These are phyloP conservation scores for Pollenia griseotomentosa DNA, from an alignment of 2,888 invertebrate genomes.

Conservation along the genomic window DNA sequence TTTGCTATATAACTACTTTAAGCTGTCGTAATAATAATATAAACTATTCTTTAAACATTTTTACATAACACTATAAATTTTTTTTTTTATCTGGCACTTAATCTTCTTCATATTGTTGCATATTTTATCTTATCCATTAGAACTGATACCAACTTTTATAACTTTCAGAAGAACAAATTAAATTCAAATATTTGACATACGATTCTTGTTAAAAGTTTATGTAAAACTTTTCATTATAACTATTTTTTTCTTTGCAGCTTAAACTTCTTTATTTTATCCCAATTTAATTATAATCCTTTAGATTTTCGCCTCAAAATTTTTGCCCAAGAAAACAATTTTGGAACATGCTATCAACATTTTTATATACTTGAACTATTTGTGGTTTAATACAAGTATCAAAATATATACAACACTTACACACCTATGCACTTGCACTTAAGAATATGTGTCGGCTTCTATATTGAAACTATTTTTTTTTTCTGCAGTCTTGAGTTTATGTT, in stretches of 20 bases:
- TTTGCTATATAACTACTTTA: too few relatives aligned
- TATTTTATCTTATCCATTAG: constrained; percentile 27
- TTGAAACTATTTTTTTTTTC: constrained; percentile 24
- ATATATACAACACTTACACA: not conserved
- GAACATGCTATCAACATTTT: constrained; percentile 55
- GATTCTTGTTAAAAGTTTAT: constrained; percentile 51
- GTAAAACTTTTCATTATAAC: constrained; percentile 42
- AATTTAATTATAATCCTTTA: constrained; percentile 46
- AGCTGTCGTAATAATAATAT: not conserved
- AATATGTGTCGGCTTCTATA: constrained; percentile 7
- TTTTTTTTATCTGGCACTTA: not conserved
- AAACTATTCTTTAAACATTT: not conserved
- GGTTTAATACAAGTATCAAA: constrained; percentile 42
- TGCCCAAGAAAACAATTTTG: constrained; percentile 48
- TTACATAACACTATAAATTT: constrained; percentile 1
- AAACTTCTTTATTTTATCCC: not conserved
- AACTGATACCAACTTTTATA: constrained; percentile 30
- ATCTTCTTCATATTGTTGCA: constrained; percentile 26
- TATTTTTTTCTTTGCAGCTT: constrained; percentile 2
- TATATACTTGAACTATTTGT: constrained; percentile 69
- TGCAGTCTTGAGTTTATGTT: constrained; percentile 56
- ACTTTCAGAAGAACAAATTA: constrained; percentile 27
- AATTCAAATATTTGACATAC: constrained; percentile 58
- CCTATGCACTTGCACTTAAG: not conserved
- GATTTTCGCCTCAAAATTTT: constrained; percentile 45